phyloP scores from a whole-genome alignment of 2,113 vertebrate species.

The Sarotherodon lohbergeri region DNA sequence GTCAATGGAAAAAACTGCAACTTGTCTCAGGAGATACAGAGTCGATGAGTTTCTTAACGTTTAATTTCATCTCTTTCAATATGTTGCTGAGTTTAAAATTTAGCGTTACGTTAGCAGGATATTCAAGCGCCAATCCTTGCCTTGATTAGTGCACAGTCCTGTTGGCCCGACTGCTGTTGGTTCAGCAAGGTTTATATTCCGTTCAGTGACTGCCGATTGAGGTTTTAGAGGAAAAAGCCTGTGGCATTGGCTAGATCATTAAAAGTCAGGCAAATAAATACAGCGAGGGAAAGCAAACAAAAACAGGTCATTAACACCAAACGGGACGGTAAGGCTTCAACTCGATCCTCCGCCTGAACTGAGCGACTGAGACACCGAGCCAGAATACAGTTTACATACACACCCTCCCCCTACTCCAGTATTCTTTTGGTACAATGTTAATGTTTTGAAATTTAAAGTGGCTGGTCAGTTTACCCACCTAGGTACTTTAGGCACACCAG shows the following conservation, averaged over 20 bases:
- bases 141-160: background rate
- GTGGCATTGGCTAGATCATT: background rate
- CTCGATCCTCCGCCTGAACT: background rate
- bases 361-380: background rate
- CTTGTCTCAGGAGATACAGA: background rate
- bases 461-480: background rate
- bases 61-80: background rate
- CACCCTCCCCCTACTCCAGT: too few species aligned
- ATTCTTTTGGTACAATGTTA: background rate
- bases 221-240: background rate
- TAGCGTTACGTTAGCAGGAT: background rate
- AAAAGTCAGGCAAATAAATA: background rate
- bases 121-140: background rate
- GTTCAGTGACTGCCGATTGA: background rate
- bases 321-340: background rate
- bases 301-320: background rate
- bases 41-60: background rate
- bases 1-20: background rate
- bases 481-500: background rate
- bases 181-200: background rate
- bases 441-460: background rate
- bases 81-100: background rate
- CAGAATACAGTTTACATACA: background rate
- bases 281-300: background rate
- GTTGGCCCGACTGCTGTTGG: background rate